A percentile compares a stretch with the other conserved stretches of the same genome.
These are phyloP conservation scores for Xestia rhomboidea DNA, from an alignment of 2,888 invertebrate genomes.

Conservation along the genomic window DNA sequence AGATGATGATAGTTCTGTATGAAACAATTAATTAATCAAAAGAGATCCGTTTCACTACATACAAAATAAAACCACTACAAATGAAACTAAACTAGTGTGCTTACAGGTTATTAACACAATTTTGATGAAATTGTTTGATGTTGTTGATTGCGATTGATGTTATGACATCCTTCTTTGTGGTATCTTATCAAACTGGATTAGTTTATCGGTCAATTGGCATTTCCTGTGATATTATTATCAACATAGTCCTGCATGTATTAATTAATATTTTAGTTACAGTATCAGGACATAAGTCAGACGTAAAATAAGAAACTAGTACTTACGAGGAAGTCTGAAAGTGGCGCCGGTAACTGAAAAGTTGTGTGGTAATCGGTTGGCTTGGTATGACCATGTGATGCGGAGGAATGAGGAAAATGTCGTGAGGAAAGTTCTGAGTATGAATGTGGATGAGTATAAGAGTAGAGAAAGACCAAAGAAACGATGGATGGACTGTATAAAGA, in stretches of 20 bases:
- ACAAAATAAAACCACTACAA: neutral
- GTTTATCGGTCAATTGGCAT: conserved; percentile 27
- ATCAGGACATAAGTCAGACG: neutral
- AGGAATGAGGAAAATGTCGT: no score
- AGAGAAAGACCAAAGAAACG: no score
- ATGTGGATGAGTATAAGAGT: no score
- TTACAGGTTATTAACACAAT: neutral
- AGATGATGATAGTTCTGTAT: neutral
- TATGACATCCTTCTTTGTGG: neutral
- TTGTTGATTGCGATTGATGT: conserved; percentile 17
- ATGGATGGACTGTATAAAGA: no score
- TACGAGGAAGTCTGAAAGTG: no score
- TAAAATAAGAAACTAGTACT: no score
- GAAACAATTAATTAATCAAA: neutral
- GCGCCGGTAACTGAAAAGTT: no score
- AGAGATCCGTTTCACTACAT: neutral
- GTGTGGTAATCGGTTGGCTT: no score
- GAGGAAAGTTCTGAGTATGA: no score
- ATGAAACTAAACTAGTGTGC: neutral
- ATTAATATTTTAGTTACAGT: neutral
- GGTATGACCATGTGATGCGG: no score
- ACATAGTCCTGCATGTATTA: neutral
- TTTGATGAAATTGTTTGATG: neutral
- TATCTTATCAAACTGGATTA: conserved; percentile 34
- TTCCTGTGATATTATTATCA: conserved; percentile 23